Conservation (phyloP, 2,888 invertebrate species). For the Saturnia japonica region DNA sequence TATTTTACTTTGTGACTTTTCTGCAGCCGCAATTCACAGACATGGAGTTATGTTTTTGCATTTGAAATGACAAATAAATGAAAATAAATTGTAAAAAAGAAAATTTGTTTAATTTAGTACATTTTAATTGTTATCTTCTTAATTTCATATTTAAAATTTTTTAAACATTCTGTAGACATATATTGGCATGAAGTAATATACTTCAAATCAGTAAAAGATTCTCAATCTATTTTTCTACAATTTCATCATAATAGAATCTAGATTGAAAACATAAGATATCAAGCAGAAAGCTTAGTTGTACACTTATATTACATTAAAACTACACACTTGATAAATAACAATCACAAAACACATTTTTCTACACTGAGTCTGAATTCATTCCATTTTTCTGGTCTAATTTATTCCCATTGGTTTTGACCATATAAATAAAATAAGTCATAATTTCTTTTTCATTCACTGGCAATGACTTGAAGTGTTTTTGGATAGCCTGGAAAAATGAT, state of each 20-base stretch:
- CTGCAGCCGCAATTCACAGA: neutral
- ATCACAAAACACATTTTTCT: conserved; percentile 49
- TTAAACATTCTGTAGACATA: conserved; percentile 38
- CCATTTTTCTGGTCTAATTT: conserved; percentile 93
- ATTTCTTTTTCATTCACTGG: conserved; percentile 97
- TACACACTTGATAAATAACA: conserved; percentile 56
- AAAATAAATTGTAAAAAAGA: neutral
- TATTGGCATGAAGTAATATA: conserved; percentile 60
- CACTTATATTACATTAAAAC: conserved; percentile 46
- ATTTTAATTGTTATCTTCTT: neutral
- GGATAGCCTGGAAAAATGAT: neutral
- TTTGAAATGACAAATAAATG: neutral
- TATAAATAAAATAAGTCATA: conserved; percentile 96
- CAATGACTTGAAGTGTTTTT: conserved; percentile 96
- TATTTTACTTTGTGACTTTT: neutral
- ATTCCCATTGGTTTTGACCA: conserved; percentile 96
- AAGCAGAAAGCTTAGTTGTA: conserved; percentile 45
- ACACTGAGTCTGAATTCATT: conserved; percentile 84
- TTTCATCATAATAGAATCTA: conserved; percentile 42
- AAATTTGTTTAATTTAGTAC: conserved; percentile 5
- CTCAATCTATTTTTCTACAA: conserved; percentile 48
- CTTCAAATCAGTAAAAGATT: conserved; percentile 48
- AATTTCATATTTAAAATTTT: neutral
- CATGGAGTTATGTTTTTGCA: neutral
- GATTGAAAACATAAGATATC: conserved; percentile 53